Evolutionary conservation across 2,113 vertebrate genomes (phyloP).

Genomic region (Microcebus tavaratra): DNA sequence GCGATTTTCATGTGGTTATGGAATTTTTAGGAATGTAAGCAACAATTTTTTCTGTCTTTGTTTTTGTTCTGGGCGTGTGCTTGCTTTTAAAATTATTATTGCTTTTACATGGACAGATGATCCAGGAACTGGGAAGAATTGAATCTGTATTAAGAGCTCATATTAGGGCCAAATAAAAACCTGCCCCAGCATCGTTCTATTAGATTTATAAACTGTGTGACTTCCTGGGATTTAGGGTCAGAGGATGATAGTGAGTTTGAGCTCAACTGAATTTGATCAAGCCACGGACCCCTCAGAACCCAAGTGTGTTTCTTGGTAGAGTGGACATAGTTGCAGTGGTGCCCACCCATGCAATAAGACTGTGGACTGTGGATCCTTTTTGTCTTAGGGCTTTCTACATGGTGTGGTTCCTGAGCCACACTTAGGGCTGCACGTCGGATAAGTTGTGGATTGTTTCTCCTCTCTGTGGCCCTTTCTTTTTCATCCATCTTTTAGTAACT

Average conservation of each 20-base stretch:
- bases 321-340: not conserved
- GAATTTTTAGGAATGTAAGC: not conserved
- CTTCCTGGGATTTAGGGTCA: not conserved
- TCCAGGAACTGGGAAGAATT: not conserved
- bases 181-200: not conserved
- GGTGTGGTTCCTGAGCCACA: not conserved
- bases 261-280: not conserved
- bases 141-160: not conserved
- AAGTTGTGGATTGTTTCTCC: not conserved
- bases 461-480: constrained; percentile 4
- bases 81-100: not conserved
- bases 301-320: not conserved
- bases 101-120: not conserved
- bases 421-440: not conserved
- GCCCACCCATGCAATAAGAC: not conserved
- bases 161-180: not conserved
- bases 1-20: not conserved
- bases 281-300: not conserved
- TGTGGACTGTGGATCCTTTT: not conserved
- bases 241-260: not conserved
- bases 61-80: not conserved
- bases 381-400: not conserved
- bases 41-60: not conserved
- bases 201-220: not conserved
- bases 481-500: not conserved